Conservation (phyloP, 2,797 vertebrate species). For the Smutsia temminckii region DNA sequence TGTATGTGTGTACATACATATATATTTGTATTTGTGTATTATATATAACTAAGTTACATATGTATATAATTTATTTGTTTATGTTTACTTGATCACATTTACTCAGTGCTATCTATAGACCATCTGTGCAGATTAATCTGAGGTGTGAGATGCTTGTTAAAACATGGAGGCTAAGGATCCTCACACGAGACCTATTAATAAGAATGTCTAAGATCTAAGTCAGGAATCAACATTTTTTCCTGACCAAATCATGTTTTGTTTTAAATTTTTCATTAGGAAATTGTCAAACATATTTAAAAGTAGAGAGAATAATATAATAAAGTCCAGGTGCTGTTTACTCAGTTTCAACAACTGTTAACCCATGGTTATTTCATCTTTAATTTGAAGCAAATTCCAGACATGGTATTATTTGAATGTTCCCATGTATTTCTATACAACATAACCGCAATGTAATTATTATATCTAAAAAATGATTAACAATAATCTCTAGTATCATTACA, state of each 20-base stretch:
- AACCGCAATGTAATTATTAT: neutral
- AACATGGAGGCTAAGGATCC: conserved; percentile 21
- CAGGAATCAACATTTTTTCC: neutral
- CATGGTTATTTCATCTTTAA: neutral
- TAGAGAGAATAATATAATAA: neutral
- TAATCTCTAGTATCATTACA: neutral
- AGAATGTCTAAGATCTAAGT: conserved; percentile 28
- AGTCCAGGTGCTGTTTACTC: neutral
- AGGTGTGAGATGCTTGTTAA: conserved; percentile 44
- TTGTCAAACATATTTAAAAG: conserved; percentile 28
- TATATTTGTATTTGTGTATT: neutral
- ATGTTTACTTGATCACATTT: neutral
- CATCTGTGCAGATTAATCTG: conserved; percentile 1
- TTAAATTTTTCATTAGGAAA: conserved; percentile 35
- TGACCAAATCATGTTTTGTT: neutral
- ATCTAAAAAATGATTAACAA: neutral
- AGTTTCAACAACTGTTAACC: conserved; percentile 2
- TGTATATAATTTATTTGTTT: too few species aligned
- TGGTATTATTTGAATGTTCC: neutral
- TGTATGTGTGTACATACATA: fast-evolving
- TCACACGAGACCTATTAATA: conserved; percentile 30
- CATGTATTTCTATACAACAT: neutral
- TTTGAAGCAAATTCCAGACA: conserved; percentile 38
- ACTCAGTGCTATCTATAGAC: neutral
- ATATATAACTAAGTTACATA: too few species aligned